Evolutionary conservation across 2,888 invertebrate genomes (phyloP), one percentile per base, ranked within the genome.

Genomic region (Drymonia ruficornis): DNA sequence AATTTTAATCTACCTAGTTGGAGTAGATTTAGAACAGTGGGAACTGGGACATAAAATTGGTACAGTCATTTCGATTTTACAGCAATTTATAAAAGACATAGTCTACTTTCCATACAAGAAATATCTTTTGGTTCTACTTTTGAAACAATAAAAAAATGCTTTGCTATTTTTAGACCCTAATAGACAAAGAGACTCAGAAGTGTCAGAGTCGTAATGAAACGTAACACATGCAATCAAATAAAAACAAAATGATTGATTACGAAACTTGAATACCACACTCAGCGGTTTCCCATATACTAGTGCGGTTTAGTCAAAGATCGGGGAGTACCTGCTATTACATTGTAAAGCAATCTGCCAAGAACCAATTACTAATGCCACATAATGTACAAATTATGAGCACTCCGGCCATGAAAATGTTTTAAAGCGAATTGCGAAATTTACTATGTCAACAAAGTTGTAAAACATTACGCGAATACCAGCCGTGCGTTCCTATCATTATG

Each of bases 351-450:
- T 43, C 19, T 36, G 42, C 19, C 9, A 63, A 47, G 18, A 45
- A 50, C 44, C 58, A 55, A 54, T 61, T 34, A 53, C 36, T 42
- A 47, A 18, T 18, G 9, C 50, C 53, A 47, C 55, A 55, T 18
- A 65, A 54, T 54, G 38, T 34, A 55, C 23, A 23, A 51, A 50
- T 54, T 56, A 64, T 43, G 42, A 52, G 55, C 52, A 56, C 19
- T 5, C 15, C 46, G 53, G 44, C 60, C 53, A 56, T 57, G 59
- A 56, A 56, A 59, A 53, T 11, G 40, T 48, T 65, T 56, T 56
- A 59, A 59, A 59, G 53, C 8, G 42, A 45, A 65, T 59, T 53
- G 56, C 46, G 51, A 34, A 47, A 50, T 65, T 64, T 56, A 65
- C 59, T 52, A 45, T 55, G 28, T 42, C 46, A 42, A 65, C 65